Base-by-base conservation (phyloP, 2,888 invertebrate genomes). In the Steinernema hermaphroditum region DNA sequence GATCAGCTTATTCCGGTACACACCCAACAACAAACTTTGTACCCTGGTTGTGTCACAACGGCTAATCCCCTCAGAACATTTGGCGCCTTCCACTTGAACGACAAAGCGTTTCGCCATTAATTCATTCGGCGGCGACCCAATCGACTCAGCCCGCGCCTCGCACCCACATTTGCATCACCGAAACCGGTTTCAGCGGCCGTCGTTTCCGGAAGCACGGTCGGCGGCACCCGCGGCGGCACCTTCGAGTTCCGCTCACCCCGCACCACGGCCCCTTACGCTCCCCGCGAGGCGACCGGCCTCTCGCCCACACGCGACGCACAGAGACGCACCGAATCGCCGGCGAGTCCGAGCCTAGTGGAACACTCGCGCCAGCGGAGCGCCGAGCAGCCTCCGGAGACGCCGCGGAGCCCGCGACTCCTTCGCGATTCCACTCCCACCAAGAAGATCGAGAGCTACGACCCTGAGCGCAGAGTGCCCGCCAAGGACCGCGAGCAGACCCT, bases 241-340 rank as follows among this genome's bases (percentile, higher is more conserved):
- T 54, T 27, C 62, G 62, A 62, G 32, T 62, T 62, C 62, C 62
- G 62, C 62, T 62, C 62, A 14, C 62, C 62, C 14, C 62, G 62
- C 62, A 32, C 32, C 32, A 62, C 62, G 14, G 32, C 32, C 27
- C 62, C 22, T 8, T 62, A 29, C 34, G 27, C 62, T 32, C 62
- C 62, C 22, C 69, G 69, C 46, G 44, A 49, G 24, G 49, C 49
- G 49, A 46, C 12, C 29, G 34, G 46, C 44, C 14, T 76, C 9
- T 79, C 81, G 50, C 80, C 81, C 73, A 80, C 80, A 2, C 19
- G 24, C 54, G 22, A 14, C 22, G 54, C 24, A 22, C 12, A 22
- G 27, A 2, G 54, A 24, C 62, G 62, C 62, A 62, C 62, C 14
- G 62, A 62, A 19, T 22, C 62, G 2, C 62, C 62, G 16, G 32